Conservation (phyloP, 2,888 invertebrate species). For the Chrysina gloriosa region DNA sequence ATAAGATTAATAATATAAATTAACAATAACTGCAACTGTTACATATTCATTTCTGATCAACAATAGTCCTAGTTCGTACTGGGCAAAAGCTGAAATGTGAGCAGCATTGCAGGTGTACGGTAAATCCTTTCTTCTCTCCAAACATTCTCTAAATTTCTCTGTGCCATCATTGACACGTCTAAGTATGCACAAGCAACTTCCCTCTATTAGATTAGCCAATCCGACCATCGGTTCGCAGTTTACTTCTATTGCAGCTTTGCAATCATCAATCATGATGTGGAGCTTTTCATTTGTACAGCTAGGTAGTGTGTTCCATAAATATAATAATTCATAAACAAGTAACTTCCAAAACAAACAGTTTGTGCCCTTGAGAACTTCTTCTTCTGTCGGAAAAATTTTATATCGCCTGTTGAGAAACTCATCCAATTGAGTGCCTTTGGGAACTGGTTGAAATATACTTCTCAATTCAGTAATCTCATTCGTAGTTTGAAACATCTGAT, state of each 20-base stretch:
- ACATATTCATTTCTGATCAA: constrained; percentile 64
- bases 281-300: constrained; percentile 66
- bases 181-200: constrained; percentile 66
- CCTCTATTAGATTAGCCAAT: constrained; percentile 67
- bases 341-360: constrained; percentile 68
- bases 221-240: constrained; percentile 69
- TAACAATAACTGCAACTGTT: constrained; percentile 43
- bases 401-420: constrained; percentile 57
- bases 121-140: constrained; percentile 56
- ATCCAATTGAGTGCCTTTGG: constrained; percentile 60
- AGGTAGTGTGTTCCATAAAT: constrained; percentile 76
- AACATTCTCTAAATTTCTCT: constrained; percentile 61
- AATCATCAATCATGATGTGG: constrained; percentile 59
- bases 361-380: constrained; percentile 51
- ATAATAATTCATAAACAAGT: constrained; percentile 74
- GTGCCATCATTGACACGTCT: constrained; percentile 62
- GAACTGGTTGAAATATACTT: constrained; percentile 50
- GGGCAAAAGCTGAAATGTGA: constrained; percentile 74
- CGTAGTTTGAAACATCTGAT: constrained; percentile 52
- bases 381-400: constrained; percentile 53
- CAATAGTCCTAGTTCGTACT: constrained; percentile 72
- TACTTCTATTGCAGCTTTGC: constrained; percentile 48
- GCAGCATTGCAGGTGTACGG: constrained; percentile 61
- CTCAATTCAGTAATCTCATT: constrained; percentile 55
- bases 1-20: background rate